Evolutionary conservation across 1,140 invertebrate genomes (phyloP), one percentile per base, ranked within the genome.

Genomic region (Cyrtorhinus lividipennis): DNA sequence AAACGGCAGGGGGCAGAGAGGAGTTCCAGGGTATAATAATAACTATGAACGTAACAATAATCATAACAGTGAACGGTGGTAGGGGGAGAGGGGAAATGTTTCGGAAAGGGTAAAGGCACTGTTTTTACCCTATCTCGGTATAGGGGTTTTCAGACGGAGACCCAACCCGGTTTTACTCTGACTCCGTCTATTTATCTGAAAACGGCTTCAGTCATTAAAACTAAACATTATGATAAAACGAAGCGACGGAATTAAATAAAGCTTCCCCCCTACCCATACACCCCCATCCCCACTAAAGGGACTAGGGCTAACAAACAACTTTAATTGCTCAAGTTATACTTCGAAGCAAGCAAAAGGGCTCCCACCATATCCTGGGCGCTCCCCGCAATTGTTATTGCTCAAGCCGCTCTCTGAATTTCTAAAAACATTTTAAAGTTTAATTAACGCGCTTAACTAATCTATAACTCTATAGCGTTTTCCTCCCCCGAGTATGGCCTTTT

Each of bases 31-130:
- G 24, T 62, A 62, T 66, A 66, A 66, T 66, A 66, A 63, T 66
- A 66, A 60, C 63, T 60, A 64, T 64, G 59, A 64, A 60, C 63
- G 48, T 64, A 64, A 66, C 65, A 66, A 66, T 66, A 66, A 66
- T 66, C 65, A 64, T 66, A 66, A 66, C 65, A 62, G 61, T 62
- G 20, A 15, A 53, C 48, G 12, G 18, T 53, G 48, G 20, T 53
- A 22, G 48, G 12, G 10, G 18, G 5, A 53, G 18, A 20, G 48
- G 46, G 45, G 61, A 56, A 48, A 48, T 53, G 48, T 53, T 53
- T 20, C 48, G 8, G 18, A 20, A 53, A 20, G 48, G 48, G 8
- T 12, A 53, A 53, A 20, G 18, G 48, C 48, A 15, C 8, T 53
- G 48, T 53, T 53, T 53, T 53, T 53, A 22, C 48, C 48, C 48